Evolutionary conservation across 2,113 vertebrate genomes (phyloP), one percentile per base, ranked within the genome.

Genomic region (Typhlomys cinereus): DNA sequence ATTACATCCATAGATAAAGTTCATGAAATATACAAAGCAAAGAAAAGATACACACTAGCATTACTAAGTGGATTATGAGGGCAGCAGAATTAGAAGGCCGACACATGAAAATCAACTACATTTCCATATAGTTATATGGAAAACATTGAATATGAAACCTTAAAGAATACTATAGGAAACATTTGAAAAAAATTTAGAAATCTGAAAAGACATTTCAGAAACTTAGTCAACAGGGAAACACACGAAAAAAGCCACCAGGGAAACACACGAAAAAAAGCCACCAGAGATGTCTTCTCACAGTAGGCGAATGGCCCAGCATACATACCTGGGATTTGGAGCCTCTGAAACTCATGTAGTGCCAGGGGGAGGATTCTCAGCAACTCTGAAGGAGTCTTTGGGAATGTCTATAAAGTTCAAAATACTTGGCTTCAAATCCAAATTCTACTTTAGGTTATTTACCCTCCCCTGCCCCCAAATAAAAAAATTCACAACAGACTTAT

Each of bases 41-140:
- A 52, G 11, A 6, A 14, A 48, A 27, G 52, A 31, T 46, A 52
- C 27, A 23, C 74, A 75, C 21, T 34, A 57, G 10, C 74, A 23
- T 48, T 39, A 5, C 15, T 39, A 36, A 50, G 1, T 62, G n/a
- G 71, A 69, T 70, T 67, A 75, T 23, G 10, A 70, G 41, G 13
- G 4, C 59, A 5, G 36, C 10, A 66, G 54, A 44, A 62, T 5
- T 0, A n/a, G n/a, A n/a, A n/a, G n/a, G n/a, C n/a, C n/a, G n/a
- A n/a, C n/a, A n/a, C n/a, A n/a, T n/a, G n/a, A n/a, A n/a, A n/a
- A n/a, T n/a, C n/a, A n/a, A n/a, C n/a, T n/a, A 88, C 29, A 74
- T 66, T 94, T 80, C 48, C 23, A 23, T 8, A 78, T 31, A 50
- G 48, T 18, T 71, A 61, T n/a, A 85, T 73, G 41, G 4, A 62